Percentiles rank a stretch among this genome's conserved stretches.
Evolutionary conservation across 1,140 invertebrate genomes (phyloP).

Genomic region (Yoshiicerus persimilis): DNA sequence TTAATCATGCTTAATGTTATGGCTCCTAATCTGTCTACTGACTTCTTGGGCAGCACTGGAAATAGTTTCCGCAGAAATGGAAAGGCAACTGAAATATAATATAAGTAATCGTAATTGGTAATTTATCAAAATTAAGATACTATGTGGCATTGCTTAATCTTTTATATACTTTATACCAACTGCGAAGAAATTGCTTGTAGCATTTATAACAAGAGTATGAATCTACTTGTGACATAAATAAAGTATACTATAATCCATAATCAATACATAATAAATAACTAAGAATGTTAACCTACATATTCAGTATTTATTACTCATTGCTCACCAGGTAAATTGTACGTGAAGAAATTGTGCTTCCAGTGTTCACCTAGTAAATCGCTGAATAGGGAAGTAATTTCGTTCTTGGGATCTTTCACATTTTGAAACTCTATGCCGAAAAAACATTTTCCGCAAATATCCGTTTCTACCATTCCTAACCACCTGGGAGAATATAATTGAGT

Average conservation of each 20-base stretch:
- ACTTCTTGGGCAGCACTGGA: background rate
- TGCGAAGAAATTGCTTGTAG: too few species aligned
- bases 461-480: background rate
- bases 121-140: background rate
- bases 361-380: background rate
- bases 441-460: background rate
- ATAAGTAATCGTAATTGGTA: background rate
- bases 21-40: background rate
- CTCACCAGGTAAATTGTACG: background rate
- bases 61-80: conserved; percentile 10
- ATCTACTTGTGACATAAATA: too few species aligned
- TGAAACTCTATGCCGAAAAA: conserved; percentile 14
- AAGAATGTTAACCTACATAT: too few species aligned
- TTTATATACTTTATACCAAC: too few species aligned
- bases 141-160: background rate
- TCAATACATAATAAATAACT: too few species aligned
- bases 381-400: background rate
- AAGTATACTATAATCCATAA: too few species aligned
- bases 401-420: background rate
- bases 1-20: background rate
- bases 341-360: background rate
- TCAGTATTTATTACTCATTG: background rate
- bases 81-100: conserved; percentile 5
- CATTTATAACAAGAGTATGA: too few species aligned
- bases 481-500: background rate